Percentiles rank a stretch among this genome's conserved stretches.
Conservation (phyloP, 2,113 vertebrate species). For the Scatophagus argus region DNA sequence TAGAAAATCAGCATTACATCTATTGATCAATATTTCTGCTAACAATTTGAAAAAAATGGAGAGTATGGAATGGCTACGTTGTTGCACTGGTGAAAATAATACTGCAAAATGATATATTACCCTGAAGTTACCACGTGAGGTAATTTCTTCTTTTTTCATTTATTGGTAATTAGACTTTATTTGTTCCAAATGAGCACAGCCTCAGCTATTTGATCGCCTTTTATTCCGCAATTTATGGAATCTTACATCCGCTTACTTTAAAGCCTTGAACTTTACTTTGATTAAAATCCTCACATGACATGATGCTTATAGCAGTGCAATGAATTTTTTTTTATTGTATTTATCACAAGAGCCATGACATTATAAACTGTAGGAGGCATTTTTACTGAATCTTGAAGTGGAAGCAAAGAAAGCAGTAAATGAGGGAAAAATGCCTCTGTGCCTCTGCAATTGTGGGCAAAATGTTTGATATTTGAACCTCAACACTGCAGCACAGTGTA, state of each 20-base stretch:
- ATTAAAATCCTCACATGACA: slow-evolving; percentile 84
- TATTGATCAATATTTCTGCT: slow-evolving; percentile 1
- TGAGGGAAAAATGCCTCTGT: slow-evolving; percentile 32
- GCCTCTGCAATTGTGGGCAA: slow-evolving; percentile 45
- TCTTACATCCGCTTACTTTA: slow-evolving; percentile 78
- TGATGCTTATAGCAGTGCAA: slow-evolving; percentile 77
- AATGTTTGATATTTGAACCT: slow-evolving; percentile 60
- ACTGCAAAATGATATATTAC: not conserved
- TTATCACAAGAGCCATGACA: slow-evolving; percentile 78
- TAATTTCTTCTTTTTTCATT: not conserved
- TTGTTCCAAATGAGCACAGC: not conserved
- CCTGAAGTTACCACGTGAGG: not conserved
- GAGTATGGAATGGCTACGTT: not conserved
- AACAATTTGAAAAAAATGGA: not conserved
- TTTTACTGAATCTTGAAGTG: slow-evolving; percentile 54
- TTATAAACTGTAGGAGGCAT: slow-evolving; percentile 78
- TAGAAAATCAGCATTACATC: not conserved
- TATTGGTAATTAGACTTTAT: not conserved
- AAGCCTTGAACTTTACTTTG: slow-evolving; percentile 83
- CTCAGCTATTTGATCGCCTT: not conserved
- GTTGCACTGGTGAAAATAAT: not conserved
- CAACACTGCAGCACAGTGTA: slow-evolving; percentile 3
- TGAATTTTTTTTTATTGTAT: slow-evolving; percentile 81
- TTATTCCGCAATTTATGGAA: slow-evolving; percentile 44
- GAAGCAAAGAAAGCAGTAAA: slow-evolving; percentile 35